Conservation (phyloP, 1,140 invertebrate genomes). For the Dreissena rostriformis region DNA sequence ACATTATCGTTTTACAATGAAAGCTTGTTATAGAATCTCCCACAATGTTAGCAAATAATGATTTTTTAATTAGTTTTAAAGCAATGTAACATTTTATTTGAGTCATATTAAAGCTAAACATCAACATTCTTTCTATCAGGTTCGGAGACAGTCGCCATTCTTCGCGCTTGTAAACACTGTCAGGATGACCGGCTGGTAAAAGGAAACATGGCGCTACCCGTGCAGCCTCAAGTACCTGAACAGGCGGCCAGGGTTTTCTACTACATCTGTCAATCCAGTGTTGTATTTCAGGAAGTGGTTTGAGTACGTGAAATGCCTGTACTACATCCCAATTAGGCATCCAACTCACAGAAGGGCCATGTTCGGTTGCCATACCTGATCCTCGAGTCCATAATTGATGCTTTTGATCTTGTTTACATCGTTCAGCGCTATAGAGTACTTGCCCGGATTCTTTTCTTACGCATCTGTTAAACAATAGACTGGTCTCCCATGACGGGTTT, state of each 20-base stretch:
- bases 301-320: background rate
- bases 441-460: background rate
- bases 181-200: conserved; percentile 9
- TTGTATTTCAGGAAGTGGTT: background rate
- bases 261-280: background rate
- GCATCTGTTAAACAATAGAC: background rate
- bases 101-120: conserved; percentile 13
- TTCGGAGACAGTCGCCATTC: conserved; percentile 19
- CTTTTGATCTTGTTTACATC: background rate
- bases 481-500: background rate
- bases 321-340: background rate
- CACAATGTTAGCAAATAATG: background rate
- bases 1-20: conserved; percentile 13
- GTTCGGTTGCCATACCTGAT: background rate
- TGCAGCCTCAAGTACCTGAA: background rate
- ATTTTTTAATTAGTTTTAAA: conserved; percentile 25
- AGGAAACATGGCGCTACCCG: background rate
- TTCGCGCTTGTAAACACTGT: background rate
- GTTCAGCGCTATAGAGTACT: background rate
- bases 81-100: conserved; percentile 1
- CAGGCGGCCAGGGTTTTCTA: background rate
- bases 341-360: background rate
- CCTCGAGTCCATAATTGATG: background rate
- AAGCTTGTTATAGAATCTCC: background rate
- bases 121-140: conserved; percentile 22